Evolutionary conservation across 2,113 vertebrate species (phyloP), one percentile per base, ranked within the genome.

Genomic region (Thryonomys swinderianus): DNA sequence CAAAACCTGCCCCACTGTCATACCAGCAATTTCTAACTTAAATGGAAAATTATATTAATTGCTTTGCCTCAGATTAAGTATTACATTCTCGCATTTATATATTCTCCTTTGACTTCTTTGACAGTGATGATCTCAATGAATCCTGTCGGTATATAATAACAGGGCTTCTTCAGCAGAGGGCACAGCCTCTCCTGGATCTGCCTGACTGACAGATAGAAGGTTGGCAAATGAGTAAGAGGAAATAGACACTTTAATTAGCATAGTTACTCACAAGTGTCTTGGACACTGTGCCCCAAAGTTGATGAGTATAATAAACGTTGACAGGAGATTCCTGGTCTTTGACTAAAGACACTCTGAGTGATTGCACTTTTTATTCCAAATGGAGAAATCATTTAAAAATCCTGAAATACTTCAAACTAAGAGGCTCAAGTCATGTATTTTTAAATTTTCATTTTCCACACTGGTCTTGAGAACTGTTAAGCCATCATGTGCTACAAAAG

Each of bases 241-340:
- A 93, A 94, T 3, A 66, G 95, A 95, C 59, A 94, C 30, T 84
- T 96, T 91, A 94, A 97, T 94, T 94, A 96, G 64, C 81, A 95
- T 30, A 86, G 90, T 90, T 92, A 51, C 27, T 90, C 79, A 83
- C 48, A 90, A 84, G 42, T 85, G 80, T 45, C 83, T 94, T 61
- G 74, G 74, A 94, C 40, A 81, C 86, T 66, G 17, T 92, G 88
- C n/a, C 73, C 82, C 53, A 48, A 78, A 86, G 17, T 71, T 88
- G 84, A 87, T 89, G 67, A 94, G 62, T 78, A 59, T 93, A 93
- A 86, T 94, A 96, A 84, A 95, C 0, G 7, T 66, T 95, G 93
- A 93, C 76, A 81, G 64, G 27, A 91, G 51, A 96, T 59, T 48
- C 25, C 69, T 93, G 21, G 64, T 96, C 51, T 91, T 94, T 66